These are phyloP conservation scores for Acrossocheilus fasciatus DNA, from an alignment of 2,797 vertebrate species.

Conservation along the genomic window DNA sequence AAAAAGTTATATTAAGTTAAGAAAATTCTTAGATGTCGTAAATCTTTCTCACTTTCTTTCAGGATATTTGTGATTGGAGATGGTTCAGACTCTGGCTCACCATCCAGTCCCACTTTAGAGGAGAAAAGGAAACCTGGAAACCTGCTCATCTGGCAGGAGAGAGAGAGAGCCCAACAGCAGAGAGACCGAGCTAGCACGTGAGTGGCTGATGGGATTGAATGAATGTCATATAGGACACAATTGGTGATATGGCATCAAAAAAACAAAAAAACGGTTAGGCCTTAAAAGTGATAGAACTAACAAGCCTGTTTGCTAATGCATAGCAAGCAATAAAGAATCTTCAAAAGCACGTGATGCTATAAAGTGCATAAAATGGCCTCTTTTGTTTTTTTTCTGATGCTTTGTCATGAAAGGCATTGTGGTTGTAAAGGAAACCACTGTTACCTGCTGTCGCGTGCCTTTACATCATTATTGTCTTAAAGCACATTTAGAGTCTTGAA, in stretches of 20 bases:
- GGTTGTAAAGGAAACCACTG: conserved; percentile 15
- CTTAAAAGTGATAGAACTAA: not conserved
- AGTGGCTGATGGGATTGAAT: conserved; percentile 33
- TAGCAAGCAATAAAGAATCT: not conserved
- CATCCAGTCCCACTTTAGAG: conserved; percentile 76
- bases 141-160: conserved; percentile 88
- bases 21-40: not conserved
- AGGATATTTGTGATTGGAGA: conserved; percentile 56
- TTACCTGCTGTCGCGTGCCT: not conserved
- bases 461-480: conserved; percentile 8
- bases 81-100: conserved; percentile 46
- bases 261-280: not conserved
- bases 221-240: not conserved
- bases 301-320: not conserved
- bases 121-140: conserved; percentile 82
- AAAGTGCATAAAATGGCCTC: conserved; percentile 12
- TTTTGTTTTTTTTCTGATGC: not conserved
- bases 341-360: not conserved
- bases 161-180: conserved; percentile 82
- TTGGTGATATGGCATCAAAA: not conserved
- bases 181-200: conserved; percentile 64
- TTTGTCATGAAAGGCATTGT: conserved; percentile 11
- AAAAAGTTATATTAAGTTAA: not conserved
- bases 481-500: not conserved
- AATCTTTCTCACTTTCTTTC: not conserved